Evolutionary conservation across 2,797 vertebrate genomes (phyloP), one percentile per base, ranked within the genome.

Genomic region (Epinephelus coioides): DNA sequence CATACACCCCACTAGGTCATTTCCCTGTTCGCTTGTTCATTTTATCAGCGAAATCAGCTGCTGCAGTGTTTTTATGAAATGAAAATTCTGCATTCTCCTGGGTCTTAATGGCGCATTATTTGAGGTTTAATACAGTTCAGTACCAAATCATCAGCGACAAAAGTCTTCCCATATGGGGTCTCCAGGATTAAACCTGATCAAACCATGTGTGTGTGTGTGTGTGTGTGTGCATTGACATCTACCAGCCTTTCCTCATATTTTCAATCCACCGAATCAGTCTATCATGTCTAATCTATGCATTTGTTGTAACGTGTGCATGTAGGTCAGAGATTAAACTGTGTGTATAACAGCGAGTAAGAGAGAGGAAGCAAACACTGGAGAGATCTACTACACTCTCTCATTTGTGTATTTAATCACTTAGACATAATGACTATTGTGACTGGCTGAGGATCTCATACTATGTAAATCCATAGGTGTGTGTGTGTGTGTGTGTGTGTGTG

Each of bases 281-380:
- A 75, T 43, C 49, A 15, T 15, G 50, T 79, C 3, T 86, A 71
- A 81, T 85, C 79, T 76, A 79, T 78, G 75, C 47, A 55, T 82
- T 69, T 64, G 38, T 54, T 51, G 63, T 12, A 44, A 65, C 78
- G 50, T 82, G 84, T 72, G 50, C 63, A 83, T 89, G 72, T 89
- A 83, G 87, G 83, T 90, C 82, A 80, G 27, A 73, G 82, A 84
- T 87, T 70, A 82, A 6, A 21, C 1, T 60, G 19, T 57, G 76
- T 77, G 61, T 23, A 15, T 38, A n/a, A 21, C 11, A 54, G 14
- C 21, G 23, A 50, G 12, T 56, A 3, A 65, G 30, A 21, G 30
- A 67, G 14, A 43, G 40, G 40, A 43, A 44, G 14, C 21, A 38
- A 4, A 61, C 49, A 17, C 12, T 27, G 17, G 17, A 63, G 46